phyloP scores from a whole-genome alignment of 2,888 invertebrate species.

The Nemotelus nigrinus region DNA sequence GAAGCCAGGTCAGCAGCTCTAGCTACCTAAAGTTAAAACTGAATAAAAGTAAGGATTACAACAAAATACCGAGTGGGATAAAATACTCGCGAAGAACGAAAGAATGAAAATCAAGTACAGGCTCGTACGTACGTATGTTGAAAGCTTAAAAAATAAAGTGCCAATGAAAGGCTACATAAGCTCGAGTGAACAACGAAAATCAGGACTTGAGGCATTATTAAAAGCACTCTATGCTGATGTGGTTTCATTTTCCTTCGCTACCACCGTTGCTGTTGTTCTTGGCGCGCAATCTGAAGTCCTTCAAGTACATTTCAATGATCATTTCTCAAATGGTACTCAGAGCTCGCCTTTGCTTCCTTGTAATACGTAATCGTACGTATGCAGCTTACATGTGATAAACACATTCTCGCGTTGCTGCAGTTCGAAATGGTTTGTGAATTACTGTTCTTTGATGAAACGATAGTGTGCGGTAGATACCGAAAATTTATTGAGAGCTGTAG shows the following conservation, averaged over 20 bases:
- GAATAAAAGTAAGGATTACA: conserved; percentile 30
- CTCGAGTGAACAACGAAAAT: conserved; percentile 48
- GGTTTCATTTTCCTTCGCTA: conserved; percentile 30
- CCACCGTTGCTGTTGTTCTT: conserved; percentile 36
- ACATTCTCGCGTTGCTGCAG: too few species aligned
- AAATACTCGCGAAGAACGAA: conserved; percentile 13
- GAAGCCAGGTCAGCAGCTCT: conserved; percentile 22
- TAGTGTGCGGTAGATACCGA: too few species aligned
- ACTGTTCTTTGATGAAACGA: too few species aligned
- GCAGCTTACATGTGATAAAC: too few species aligned
- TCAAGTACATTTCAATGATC: conserved; percentile 46
- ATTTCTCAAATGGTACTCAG: conserved; percentile 41
- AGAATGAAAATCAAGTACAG: conserved; percentile 43
- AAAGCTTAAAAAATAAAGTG: conserved; percentile 47
- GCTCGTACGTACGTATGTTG: conserved; percentile 42
- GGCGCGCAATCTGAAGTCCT: conserved; percentile 47
- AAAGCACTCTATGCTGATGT: conserved; percentile 47
- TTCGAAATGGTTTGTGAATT: too few species aligned
- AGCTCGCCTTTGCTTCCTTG: conserved; percentile 12
- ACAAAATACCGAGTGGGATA: conserved; percentile 19
- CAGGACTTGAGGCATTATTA: conserved; percentile 49
- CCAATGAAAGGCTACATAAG: conserved; percentile 50
- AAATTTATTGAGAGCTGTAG: too few species aligned
- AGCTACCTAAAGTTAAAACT: conserved; percentile 28
- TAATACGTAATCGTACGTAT: too few species aligned